Evolutionary conservation across 2,888 invertebrate genomes (phyloP).

Genomic region (Spodoptera exigua): DNA sequence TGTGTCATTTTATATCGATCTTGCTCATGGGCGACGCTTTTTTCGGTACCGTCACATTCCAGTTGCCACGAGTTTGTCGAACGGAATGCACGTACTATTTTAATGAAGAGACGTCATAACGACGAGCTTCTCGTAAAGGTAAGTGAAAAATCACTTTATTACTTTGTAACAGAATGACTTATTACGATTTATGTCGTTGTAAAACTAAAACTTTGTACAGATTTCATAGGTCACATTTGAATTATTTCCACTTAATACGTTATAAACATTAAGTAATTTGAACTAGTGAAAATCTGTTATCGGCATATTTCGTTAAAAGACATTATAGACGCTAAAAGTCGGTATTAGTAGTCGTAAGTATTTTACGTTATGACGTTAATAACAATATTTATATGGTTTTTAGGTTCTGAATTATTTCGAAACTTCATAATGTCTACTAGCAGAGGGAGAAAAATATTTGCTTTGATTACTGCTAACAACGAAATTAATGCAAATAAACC

Average conservation of each 20-base stretch:
- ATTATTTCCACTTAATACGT: constrained; percentile 1
- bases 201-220: neutral
- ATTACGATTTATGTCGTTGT: neutral
- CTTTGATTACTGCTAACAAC: neutral
- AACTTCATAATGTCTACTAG: neutral
- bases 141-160: neutral
- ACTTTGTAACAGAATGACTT: neutral
- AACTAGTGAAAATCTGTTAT: constrained; percentile 1
- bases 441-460: constrained; percentile 4
- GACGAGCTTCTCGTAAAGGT: neutral
- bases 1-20: neutral
- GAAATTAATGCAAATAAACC: too few species aligned
- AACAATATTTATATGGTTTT: neutral
- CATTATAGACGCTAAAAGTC: neutral
- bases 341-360: neutral
- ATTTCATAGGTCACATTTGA: neutral
- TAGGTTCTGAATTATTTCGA: neutral
- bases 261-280: constrained; percentile 1
- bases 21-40: neutral
- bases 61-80: neutral
- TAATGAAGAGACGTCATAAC: neutral
- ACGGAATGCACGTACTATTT: neutral
- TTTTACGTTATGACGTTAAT: neutral
- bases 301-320: neutral
- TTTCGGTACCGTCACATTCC: neutral